Percentiles rank a stretch among this genome's conserved stretches.
Conservation (phyloP, 2,888 invertebrate genomes). For the Apamea crenata region DNA sequence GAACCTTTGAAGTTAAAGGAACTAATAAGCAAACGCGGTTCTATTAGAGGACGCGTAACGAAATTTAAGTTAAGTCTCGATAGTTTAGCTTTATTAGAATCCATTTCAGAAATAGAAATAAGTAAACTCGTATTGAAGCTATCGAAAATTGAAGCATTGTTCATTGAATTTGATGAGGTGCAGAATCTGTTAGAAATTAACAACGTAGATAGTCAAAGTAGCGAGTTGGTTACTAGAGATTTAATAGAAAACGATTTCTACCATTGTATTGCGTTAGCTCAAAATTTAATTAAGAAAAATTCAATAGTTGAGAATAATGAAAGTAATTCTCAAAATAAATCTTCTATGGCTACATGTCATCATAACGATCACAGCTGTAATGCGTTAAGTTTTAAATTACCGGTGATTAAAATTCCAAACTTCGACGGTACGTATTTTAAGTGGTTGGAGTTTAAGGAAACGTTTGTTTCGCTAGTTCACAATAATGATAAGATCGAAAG, state of each 20-base stretch:
- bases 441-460: constrained; percentile 12
- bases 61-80: background rate
- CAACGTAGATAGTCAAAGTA: no score
- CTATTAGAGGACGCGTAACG: background rate
- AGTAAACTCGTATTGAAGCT: background rate
- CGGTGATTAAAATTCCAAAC: constrained; percentile 4
- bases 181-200: no score
- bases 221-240: constrained; percentile 4
- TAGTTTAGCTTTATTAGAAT: background rate
- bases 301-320: background rate
- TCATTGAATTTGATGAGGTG: no score
- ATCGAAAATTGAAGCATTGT: constrained; percentile 12
- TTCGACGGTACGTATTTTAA: constrained; percentile 10
- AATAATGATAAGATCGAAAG: constrained; percentile 3
- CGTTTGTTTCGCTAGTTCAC: constrained; percentile 2
- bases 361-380: constrained; percentile 6
- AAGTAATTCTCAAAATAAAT: background rate
- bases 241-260: constrained; percentile 11
- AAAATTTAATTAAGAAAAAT: constrained; percentile 1
- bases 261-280: constrained; percentile 4
- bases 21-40: no score
- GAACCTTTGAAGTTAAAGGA: no score
- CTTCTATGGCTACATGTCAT: background rate
- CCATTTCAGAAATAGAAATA: background rate
- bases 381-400: constrained; percentile 4